These are phyloP conservation scores for Aspiorhynchus laticeps DNA, from an alignment of 2,113 vertebrate genomes.

Conservation along the genomic window DNA sequence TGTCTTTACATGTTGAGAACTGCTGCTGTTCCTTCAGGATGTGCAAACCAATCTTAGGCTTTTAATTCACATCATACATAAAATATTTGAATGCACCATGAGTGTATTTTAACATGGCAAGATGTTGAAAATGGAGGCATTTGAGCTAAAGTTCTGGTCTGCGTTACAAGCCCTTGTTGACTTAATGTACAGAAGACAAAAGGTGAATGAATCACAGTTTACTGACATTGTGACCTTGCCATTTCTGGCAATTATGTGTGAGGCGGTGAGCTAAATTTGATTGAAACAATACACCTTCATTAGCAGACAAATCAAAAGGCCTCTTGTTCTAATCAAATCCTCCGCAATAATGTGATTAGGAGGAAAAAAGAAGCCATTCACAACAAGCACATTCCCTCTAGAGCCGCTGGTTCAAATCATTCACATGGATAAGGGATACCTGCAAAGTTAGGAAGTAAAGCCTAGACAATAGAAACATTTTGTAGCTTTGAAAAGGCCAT, in stretches of 20 bases:
- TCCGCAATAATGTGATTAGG: constrained; percentile 40
- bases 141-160: neutral
- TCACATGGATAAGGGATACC: neutral
- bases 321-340: constrained; percentile 52
- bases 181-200: neutral
- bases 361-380: constrained; percentile 27
- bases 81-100: neutral
- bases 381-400: constrained; percentile 9
- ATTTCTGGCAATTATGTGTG: constrained; percentile 36
- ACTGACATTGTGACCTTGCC: constrained; percentile 45
- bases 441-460: neutral
- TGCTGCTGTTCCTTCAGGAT: neutral
- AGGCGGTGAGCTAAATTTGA: constrained; percentile 40
- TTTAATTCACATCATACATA: neutral
- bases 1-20: neutral
- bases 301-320: constrained; percentile 45
- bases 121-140: neutral
- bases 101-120: neutral
- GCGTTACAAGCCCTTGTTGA: neutral
- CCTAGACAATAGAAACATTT: neutral
- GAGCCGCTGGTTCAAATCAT: neutral
- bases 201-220: constrained; percentile 35
- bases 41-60: neutral
- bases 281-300: constrained; percentile 54
- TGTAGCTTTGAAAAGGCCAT: neutral